Conservation (phyloP, 2,797 vertebrate genomes). For the Hypotaenidia philippensis region DNA sequence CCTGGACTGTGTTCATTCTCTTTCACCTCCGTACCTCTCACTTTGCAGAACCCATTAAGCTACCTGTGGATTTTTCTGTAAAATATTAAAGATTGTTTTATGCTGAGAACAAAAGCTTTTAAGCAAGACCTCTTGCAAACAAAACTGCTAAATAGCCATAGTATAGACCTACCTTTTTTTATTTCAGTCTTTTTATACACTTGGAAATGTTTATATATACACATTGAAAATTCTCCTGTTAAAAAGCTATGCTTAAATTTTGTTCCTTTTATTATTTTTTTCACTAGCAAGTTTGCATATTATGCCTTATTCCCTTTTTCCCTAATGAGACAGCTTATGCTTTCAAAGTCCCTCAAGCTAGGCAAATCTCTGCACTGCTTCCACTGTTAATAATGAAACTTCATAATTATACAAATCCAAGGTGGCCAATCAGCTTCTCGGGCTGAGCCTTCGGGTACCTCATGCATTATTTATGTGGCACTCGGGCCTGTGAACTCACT, state of each 20-base stretch:
- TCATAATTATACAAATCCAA: constrained; percentile 89
- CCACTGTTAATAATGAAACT: constrained; percentile 89
- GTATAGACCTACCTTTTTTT: constrained; percentile 46
- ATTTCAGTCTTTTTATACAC: constrained; percentile 33
- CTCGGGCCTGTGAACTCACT: constrained; percentile 83
- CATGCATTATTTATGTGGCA: constrained; percentile 84
- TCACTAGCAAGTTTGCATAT: constrained; percentile 86
- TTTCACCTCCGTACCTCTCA: constrained; percentile 79
- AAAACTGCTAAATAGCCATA: constrained; percentile 19
- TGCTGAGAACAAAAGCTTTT: constrained; percentile 76
- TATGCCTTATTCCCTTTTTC: constrained; percentile 83
- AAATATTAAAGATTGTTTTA: constrained; percentile 83
- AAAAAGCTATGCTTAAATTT: constrained; percentile 74
- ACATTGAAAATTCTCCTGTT: constrained; percentile 33
- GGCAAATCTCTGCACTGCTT: constrained; percentile 84
- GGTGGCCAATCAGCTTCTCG: constrained; percentile 86
- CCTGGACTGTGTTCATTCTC: constrained; percentile 84
- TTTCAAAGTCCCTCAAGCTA: constrained; percentile 88
- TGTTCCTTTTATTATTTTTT: constrained; percentile 63
- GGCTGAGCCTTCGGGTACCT: constrained; percentile 86
- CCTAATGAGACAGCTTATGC: constrained; percentile 88
- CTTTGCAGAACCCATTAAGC: constrained; percentile 81
- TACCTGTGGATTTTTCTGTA: constrained; percentile 85
- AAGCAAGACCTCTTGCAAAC: constrained; percentile 49
- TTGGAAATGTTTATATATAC: constrained; percentile 43